phyloP scores from a whole-genome alignment of 2,888 invertebrate genomes.

The Tipula confusa region DNA sequence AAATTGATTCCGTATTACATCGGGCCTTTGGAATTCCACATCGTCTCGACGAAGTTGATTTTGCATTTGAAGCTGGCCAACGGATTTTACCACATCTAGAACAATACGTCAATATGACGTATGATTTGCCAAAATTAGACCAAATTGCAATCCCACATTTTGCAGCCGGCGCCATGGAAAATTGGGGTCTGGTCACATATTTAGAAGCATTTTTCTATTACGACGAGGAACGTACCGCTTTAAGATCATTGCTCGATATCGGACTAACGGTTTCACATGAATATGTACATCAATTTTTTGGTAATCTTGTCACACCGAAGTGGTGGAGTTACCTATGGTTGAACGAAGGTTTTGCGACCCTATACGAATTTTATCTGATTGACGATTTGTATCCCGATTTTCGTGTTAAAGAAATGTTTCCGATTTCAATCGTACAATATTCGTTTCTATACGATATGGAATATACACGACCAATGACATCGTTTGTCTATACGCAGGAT shows the following conservation, averaged over 20 bases:
- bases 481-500: slow-evolving; percentile 74
- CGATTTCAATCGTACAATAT: slow-evolving; percentile 65
- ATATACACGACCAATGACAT: slow-evolving; percentile 74
- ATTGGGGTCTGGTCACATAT: slow-evolving; percentile 58
- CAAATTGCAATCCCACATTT: slow-evolving; percentile 81
- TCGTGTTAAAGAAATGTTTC: slow-evolving; percentile 72
- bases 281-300: slow-evolving; percentile 74
- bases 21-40: slow-evolving; percentile 42
- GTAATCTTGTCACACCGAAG: slow-evolving; percentile 63
- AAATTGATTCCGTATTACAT: slow-evolving; percentile 57
- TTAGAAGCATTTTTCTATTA: slow-evolving; percentile 44
- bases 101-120: slow-evolving; percentile 65
- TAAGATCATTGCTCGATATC: slow-evolving; percentile 42
- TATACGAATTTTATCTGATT: slow-evolving; percentile 59
- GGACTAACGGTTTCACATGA: slow-evolving; percentile 57
- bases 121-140: slow-evolving; percentile 72
- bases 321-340: slow-evolving; percentile 72
- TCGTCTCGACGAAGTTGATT: slow-evolving; percentile 33
- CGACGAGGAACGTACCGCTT: slow-evolving; percentile 42
- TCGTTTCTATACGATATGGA: slow-evolving; percentile 70
- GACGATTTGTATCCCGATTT: slow-evolving; percentile 59
- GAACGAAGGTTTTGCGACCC: slow-evolving; percentile 69
- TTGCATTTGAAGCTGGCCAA: slow-evolving; percentile 36
- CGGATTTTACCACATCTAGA: slow-evolving; percentile 47
- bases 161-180: slow-evolving; percentile 68